Evolutionary conservation across 2,888 invertebrate genomes (phyloP), one percentile per base, ranked within the genome.

Genomic region (Phalangium opilio): DNA sequence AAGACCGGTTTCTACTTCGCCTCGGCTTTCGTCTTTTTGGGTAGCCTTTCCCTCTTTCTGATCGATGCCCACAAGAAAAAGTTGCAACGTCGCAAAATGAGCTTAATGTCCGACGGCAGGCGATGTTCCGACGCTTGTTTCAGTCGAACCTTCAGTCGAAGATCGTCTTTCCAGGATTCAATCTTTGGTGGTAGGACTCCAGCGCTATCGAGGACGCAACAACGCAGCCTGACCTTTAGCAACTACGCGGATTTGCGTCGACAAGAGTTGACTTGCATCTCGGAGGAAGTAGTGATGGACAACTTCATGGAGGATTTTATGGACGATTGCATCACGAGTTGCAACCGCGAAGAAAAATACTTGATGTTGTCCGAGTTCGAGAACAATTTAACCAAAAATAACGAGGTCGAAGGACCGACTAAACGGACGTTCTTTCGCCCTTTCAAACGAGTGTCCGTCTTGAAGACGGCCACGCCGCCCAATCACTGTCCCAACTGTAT

Each of bases 361-460:
- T 70, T 84, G 59, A 83, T 84, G 82, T 73, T 83, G 54, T 82
- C 82, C 60, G 84, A 84, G 66, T 83, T 82, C 65, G 83, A 84
- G 64, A 83, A 83, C 69, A 83, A 83, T 65, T 68, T 83, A 50
- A 81, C 54, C 43, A 57, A 58, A 43, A 55, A 54, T 11, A 50
- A 50, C 36, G 51, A 55, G 44, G 49, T 44, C 0, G 48, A 50
- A 2, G 46, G 44, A 17, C 27, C 27, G 47, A 51, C 18, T 44
- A 49, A 15, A 47, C 48, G 18, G 40, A 45, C 19, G 27, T 27
- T 27, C 27, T 27, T 27, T 27, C 27, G 27, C 27, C 27, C 27
- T 27, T 27, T 27, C 8, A 27, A 27, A 27, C 4, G 27, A 27
- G 27, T 27, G 27, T 27, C 27, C 5, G 27, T 27, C 27, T 8